A percentile compares a stretch with the other conserved stretches of the same genome.
Conservation (phyloP, 2,888 invertebrate species). For the Bruchidius siliquastri region DNA sequence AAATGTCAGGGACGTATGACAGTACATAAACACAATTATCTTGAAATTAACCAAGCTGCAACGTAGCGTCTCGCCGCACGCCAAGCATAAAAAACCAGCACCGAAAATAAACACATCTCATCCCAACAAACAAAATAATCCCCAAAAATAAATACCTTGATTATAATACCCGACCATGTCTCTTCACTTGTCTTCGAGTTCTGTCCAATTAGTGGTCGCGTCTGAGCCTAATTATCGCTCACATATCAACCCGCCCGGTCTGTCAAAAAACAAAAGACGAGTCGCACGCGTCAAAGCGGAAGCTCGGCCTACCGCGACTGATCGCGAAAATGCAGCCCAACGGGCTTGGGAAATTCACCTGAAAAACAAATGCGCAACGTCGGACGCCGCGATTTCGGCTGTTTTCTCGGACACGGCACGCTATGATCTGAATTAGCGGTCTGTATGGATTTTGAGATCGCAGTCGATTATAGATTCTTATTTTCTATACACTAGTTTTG, state of each 20-base stretch:
- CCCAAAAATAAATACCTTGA: slow-evolving; percentile 22
- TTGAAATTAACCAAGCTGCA: not conserved
- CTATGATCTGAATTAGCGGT: not conserved
- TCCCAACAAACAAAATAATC: not conserved
- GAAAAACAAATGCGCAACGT: not conserved
- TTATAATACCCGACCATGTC: slow-evolving; percentile 23
- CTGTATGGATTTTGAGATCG: not conserved
- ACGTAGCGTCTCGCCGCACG: not conserved
- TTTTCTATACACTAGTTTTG: not conserved
- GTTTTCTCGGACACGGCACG: not conserved
- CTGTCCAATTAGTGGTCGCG: slow-evolving; percentile 12
- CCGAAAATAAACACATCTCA: not conserved
- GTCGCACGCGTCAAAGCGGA: slow-evolving; percentile 17
- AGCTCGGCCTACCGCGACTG: slow-evolving; percentile 12
- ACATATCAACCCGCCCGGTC: slow-evolving; percentile 9
- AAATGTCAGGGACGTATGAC: not conserved
- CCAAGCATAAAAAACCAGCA: not conserved
- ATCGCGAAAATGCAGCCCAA: not conserved
- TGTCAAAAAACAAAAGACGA: slow-evolving; percentile 17
- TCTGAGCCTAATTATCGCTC: not conserved
- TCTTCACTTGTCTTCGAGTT: slow-evolving; percentile 1
- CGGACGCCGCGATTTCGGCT: not conserved
- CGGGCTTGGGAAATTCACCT: not conserved
- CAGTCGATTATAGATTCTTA: not conserved
- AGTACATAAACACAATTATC: slow-evolving; percentile 1